phyloP scores from a whole-genome alignment of 2,113 vertebrate genomes.

The Nycticryphes semicollaris region DNA sequence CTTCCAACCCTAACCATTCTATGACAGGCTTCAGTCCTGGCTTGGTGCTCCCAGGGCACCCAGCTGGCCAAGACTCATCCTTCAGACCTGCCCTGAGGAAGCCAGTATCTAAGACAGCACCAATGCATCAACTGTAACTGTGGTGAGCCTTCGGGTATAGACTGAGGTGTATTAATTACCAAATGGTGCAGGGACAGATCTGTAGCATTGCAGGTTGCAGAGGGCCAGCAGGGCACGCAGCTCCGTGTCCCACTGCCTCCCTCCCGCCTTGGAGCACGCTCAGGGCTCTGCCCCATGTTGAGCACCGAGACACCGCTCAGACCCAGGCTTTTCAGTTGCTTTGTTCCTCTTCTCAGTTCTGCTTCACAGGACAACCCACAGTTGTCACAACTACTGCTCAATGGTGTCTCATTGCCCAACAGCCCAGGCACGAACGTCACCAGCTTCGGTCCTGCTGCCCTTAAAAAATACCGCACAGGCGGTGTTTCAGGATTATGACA shows the following conservation, averaged over 20 bases:
- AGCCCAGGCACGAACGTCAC: accelerated
- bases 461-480: accelerated
- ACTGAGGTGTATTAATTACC: neutral
- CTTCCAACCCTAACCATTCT: no score
- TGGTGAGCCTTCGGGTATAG: neutral
- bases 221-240: neutral
- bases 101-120: neutral
- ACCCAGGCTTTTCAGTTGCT: neutral
- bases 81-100: neutral
- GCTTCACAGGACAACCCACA: neutral
- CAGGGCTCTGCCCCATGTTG: neutral
- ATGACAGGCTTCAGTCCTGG: no score
- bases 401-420: accelerated
- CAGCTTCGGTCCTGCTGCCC: no score
- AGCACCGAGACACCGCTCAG: neutral
- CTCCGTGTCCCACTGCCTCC: neutral
- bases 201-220: neutral
- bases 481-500: neutral
- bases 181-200: accelerated
- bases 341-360: neutral
- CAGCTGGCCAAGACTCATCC: neutral
- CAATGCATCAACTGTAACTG: accelerated
- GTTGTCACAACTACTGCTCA: accelerated
- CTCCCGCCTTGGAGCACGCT: neutral
- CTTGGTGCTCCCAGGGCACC: neutral